Conservation (phyloP, 2,797 vertebrate species). For the Rhodeus uyekii region DNA sequence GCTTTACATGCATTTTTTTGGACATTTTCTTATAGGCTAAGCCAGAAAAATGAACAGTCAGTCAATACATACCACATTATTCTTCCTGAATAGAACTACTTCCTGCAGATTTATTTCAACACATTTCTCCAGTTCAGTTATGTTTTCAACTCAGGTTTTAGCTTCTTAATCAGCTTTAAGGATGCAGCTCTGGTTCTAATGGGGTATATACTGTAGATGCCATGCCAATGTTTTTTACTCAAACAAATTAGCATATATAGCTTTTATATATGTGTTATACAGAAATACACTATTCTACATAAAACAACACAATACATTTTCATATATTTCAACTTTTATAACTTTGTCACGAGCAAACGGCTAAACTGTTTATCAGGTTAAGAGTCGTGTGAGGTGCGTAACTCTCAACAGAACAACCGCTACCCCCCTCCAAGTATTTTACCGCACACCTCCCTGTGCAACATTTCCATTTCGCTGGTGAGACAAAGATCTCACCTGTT, state of each 20-base stretch:
- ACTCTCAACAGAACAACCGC: conserved; percentile 21
- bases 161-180: background rate
- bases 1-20: background rate
- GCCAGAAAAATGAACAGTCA: background rate
- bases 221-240: background rate
- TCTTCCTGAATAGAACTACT: background rate
- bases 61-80: background rate
- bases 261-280: background rate
- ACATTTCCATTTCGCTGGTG: conserved; percentile 54
- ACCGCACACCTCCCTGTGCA: conserved; percentile 11
- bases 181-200: background rate
- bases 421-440: conserved; percentile 22
- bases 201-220: background rate
- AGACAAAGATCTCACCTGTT: conserved; percentile 60
- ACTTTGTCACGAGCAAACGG: too few relatives aligned
- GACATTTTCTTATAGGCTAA: background rate
- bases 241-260: background rate
- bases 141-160: background rate
- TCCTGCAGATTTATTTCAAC: background rate
- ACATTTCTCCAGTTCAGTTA: background rate
- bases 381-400: background rate
- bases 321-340: too few relatives aligned
- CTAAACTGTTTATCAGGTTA: conserved; percentile 10
- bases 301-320: background rate
- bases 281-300: background rate